Evolutionary conservation across 2,888 invertebrate genomes (phyloP).

Genomic region (Hydraecia micacea): DNA sequence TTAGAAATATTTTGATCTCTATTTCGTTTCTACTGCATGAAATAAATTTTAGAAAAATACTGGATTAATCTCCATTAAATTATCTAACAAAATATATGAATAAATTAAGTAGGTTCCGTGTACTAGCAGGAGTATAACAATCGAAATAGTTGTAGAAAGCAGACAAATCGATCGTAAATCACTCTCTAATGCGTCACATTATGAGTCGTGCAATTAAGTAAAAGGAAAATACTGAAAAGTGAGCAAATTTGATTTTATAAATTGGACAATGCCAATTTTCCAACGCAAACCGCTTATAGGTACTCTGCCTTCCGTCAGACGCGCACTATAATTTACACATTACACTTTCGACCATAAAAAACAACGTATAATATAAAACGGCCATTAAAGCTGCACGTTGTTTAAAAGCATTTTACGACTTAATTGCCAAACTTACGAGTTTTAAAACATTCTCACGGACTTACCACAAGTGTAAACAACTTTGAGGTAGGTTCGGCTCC

Average conservation of each 20-base stretch:
- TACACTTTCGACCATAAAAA: conserved; percentile 42
- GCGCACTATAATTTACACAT: conserved; percentile 20
- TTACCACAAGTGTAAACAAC: conserved; percentile 97
- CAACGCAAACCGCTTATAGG: background rate
- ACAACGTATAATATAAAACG: conserved; percentile 37
- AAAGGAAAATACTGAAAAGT: background rate
- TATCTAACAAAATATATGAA: too few relatives aligned
- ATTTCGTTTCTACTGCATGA: too few relatives aligned
- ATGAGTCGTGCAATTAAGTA: background rate
- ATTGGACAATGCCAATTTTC: background rate
- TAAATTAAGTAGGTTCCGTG: too few relatives aligned
- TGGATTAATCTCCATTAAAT: too few relatives aligned
- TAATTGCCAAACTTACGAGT: conserved; percentile 49
- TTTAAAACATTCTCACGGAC: conserved; percentile 76
- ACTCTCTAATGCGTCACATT: too few relatives aligned
- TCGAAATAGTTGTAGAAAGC: too few relatives aligned
- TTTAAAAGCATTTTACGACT: conserved; percentile 57
- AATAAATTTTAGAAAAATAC: too few relatives aligned
- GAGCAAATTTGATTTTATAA: background rate
- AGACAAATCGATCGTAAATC: too few relatives aligned
- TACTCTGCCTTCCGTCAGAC: background rate
- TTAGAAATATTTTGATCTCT: too few relatives aligned
- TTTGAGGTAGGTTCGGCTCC: conserved; percentile 95
- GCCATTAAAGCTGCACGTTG: conserved; percentile 39
- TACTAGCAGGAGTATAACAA: too few relatives aligned